Percentiles rank a stretch among this genome's conserved stretches.
phyloP scores from a whole-genome alignment of 2,797 vertebrate species.

The Tenualosa ilisha region DNA sequence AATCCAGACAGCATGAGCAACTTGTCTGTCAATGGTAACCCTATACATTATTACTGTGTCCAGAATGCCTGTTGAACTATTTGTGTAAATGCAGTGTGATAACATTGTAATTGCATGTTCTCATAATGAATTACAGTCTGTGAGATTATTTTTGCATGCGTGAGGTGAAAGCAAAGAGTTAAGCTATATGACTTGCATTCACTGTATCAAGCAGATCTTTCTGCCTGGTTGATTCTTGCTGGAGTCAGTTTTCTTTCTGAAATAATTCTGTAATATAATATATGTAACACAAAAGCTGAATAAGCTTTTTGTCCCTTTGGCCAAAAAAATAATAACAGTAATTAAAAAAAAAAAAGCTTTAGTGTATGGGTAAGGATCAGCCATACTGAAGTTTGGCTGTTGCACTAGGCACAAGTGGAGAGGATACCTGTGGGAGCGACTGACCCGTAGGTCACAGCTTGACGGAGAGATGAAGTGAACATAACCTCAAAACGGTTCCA shows the following conservation, averaged over 20 bases:
- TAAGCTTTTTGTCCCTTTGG: not conserved
- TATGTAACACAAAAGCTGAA: not conserved
- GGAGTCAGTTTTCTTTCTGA: not conserved
- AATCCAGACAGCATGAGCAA: constrained; percentile 5
- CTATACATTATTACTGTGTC: not conserved
- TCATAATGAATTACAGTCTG: not conserved
- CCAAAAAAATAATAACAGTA: not conserved
- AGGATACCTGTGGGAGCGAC: constrained; percentile 12
- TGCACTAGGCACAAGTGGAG: not conserved
- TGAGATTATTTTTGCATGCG: not conserved
- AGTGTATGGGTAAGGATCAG: not conserved
- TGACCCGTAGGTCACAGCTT: constrained; percentile 14
- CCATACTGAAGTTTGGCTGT: not conserved
- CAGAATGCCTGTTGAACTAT: not conserved
- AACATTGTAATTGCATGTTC: constrained; percentile 8
- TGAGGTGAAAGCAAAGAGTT: not conserved
- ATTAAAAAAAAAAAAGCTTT: not conserved
- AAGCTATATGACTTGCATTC: not conserved
- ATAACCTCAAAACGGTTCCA: constrained; percentile 9
- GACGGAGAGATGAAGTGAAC: constrained; percentile 17
- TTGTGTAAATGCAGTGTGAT: constrained; percentile 17
- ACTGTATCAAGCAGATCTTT: not conserved
- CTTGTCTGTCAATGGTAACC: not conserved
- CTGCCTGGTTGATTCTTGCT: not conserved
- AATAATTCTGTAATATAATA: constrained; percentile 1